These are phyloP conservation scores for Echinometra lucunter DNA, from an alignment of 53 echinoderm and acorn worm species.

Conservation along the genomic window DNA sequence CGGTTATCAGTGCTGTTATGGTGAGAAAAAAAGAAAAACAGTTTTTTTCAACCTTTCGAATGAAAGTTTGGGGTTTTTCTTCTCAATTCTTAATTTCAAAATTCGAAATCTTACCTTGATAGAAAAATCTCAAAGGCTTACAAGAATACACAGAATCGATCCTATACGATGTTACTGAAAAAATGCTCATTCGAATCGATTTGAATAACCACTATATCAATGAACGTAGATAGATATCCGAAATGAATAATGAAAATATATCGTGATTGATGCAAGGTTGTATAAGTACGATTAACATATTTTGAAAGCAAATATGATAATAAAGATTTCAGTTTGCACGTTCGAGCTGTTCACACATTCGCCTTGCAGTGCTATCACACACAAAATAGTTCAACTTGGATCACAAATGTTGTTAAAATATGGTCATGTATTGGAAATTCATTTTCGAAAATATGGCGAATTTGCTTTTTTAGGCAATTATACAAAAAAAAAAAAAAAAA, in stretches of 20 bases:
- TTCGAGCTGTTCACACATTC: conserved; percentile 17
- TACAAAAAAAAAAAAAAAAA: no score
- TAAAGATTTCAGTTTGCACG: conserved; percentile 7
- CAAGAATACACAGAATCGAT: no score
- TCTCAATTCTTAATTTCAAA: no score
- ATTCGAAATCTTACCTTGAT: no score
- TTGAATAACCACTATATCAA: background rate
- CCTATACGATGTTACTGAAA: background rate
- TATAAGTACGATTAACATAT: background rate
- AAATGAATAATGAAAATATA: background rate
- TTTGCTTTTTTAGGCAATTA: no score
- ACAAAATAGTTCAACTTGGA: background rate
- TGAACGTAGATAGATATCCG: background rate
- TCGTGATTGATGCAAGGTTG: background rate
- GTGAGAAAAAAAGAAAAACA: no score
- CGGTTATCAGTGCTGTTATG: background rate
- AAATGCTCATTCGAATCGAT: background rate
- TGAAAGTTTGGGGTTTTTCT: no score
- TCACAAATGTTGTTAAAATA: no score
- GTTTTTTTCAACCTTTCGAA: no score
- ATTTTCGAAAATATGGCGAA: no score
- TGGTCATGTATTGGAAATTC: no score
- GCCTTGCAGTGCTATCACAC: conserved; percentile 37
- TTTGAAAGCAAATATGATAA: background rate
- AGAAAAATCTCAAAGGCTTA: no score